These are phyloP conservation scores for Melanotaenia duboulayi DNA, from an alignment of 2,113 vertebrate genomes.

Conservation along the genomic window DNA sequence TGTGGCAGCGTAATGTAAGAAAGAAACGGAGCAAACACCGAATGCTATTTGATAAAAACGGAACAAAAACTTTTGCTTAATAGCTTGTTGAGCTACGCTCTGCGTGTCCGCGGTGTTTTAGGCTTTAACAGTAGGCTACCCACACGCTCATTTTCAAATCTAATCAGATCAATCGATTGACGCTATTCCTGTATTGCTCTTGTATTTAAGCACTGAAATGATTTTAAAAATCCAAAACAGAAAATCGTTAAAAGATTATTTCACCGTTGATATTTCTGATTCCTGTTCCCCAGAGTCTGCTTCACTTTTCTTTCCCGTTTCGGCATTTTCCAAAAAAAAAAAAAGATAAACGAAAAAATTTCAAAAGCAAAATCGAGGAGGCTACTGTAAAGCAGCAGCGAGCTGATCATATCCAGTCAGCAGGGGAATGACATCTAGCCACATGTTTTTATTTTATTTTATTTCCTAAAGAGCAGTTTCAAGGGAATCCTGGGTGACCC, in stretches of 20 bases:
- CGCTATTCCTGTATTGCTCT: background rate
- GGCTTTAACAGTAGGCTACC: background rate
- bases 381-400: conserved; percentile 4
- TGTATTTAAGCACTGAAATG: background rate
- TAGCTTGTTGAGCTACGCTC: conserved; percentile 9
- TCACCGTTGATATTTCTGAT: conserved; percentile 3
- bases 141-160: background rate
- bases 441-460: conserved; percentile 13
- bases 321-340: conserved; percentile 46
- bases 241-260: background rate
- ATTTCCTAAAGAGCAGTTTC: conserved; percentile 55
- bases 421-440: conserved; percentile 19
- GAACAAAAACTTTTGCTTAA: conserved; percentile 47
- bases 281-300: conserved; percentile 26
- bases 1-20: background rate
- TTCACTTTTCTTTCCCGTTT: conserved; percentile 65
- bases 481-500: conserved; percentile 72
- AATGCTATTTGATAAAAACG: background rate
- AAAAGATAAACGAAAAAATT: background rate
- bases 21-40: conserved; percentile 5
- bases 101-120: background rate
- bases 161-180: background rate
- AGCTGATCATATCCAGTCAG: conserved; percentile 39
- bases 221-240: background rate
- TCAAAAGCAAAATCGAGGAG: conserved; percentile 12